phyloP scores from a whole-genome alignment of 2,113 vertebrate species.

The Heptranchias perlo region DNA sequence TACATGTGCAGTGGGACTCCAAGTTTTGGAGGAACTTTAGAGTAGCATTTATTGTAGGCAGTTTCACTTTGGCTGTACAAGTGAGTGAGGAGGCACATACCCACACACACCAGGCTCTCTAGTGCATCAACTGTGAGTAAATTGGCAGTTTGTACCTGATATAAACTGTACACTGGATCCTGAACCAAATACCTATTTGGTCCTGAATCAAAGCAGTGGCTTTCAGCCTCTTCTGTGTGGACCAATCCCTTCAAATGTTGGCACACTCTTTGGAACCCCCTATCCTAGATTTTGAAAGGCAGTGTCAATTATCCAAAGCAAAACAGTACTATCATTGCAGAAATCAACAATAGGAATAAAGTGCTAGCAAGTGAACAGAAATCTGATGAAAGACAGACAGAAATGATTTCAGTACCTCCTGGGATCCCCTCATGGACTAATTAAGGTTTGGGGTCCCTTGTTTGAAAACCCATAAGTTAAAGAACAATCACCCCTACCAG shows the following conservation, averaged over 20 bases:
- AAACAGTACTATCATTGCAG: neutral
- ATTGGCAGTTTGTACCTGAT: neutral
- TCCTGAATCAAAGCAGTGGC: neutral
- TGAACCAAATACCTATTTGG: neutral
- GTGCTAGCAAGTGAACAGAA: neutral
- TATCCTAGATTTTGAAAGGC: too few relatives aligned
- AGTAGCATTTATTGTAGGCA: neutral
- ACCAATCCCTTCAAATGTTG: too few relatives aligned
- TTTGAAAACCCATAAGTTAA: neutral
- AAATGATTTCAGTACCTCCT: neutral
- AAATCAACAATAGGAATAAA: neutral
- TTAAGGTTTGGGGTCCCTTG: neutral
- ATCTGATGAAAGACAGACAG: neutral
- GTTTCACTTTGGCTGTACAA: neutral
- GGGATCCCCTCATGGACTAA: neutral
- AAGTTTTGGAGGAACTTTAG: neutral
- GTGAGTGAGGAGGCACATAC: neutral
- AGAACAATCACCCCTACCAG: neutral
- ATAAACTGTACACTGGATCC: neutral
- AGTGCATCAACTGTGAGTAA: neutral
- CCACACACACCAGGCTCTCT: neutral
- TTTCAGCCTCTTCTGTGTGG: too few relatives aligned
- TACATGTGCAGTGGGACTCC: neutral
- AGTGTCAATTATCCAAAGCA: neutral
- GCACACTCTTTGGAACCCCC: too few relatives aligned